Base-by-base conservation (phyloP, 1,140 invertebrate genomes). In the Macrobrachium nipponense region DNA sequence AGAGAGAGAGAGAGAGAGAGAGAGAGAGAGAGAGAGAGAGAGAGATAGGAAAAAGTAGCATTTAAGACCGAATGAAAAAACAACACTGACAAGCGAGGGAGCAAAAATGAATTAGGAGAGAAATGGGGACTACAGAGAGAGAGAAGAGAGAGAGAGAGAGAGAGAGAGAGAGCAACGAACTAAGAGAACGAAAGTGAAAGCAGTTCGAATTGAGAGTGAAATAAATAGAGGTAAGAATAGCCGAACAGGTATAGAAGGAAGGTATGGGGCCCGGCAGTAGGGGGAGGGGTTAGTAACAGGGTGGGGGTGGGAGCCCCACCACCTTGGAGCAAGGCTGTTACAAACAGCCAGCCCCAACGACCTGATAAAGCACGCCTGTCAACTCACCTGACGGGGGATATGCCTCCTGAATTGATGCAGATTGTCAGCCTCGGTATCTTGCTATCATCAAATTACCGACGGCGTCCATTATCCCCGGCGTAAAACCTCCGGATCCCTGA, bases 371-470 rank as follows among this genome's bases (percentile, higher is more conserved):
- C 80, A 82, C 68, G 17, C 12, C 80, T 82, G 80, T 82, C 80
- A 62, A 61, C 51, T 59, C 20, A 18, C 11, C 68, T 82, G 80
- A 82, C 80, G 80, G 68, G 58, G 70, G 68, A 82, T 60, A 62
- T 82, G 80, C 80, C 70, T 82, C 80, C 68, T 61, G 68, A 82
- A 82, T 75, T 82, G 80, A 82, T 82, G 68, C 72, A 62, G 68
- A 72, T 75, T 75, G 80, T 75, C 80, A 82, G 80, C 20, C 58
- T 82, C 80, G 68, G 59, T 82, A 82, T 82, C 80, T 61, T 58
- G 80, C 68, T 75, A 82, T 75, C 80, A 82, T 75, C 68, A 82
- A 82, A 72, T 82, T 82, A 82, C 66, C 68, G 68, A 75, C 80
- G 64, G 43, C 44, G 59, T 27, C 80, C 70, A 62, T 82, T 75